Conservation (phyloP, 2,888 invertebrate genomes). For the Lucinisca nassula region DNA sequence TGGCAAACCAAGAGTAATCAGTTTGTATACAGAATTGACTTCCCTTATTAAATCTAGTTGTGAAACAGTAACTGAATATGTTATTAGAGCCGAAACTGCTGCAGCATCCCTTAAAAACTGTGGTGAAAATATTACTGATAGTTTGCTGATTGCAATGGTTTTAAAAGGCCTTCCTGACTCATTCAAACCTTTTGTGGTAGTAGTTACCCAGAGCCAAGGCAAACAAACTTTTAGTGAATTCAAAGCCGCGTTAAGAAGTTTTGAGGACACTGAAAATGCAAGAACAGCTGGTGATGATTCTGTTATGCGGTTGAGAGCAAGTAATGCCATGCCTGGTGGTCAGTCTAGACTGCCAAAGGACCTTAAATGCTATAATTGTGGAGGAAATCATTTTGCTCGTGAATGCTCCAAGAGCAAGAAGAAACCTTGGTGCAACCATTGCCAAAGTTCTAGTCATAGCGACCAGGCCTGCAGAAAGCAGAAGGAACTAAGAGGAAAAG, state of each 20-base stretch:
- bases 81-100: too few species aligned
- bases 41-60: slow-evolving; percentile 36
- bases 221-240: slow-evolving; percentile 39
- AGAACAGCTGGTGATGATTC: slow-evolving; percentile 22
- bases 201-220: slow-evolving; percentile 39
- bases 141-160: slow-evolving; percentile 65
- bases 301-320: slow-evolving; percentile 1
- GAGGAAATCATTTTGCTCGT: too few species aligned
- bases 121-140: too few species aligned
- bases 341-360: slow-evolving; percentile 1
- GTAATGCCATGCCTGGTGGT: background rate
- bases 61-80: slow-evolving; percentile 60
- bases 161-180: slow-evolving; percentile 56
- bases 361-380: background rate
- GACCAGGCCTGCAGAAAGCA: too few species aligned
- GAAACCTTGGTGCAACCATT: too few species aligned
- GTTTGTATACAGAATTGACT: slow-evolving; percentile 61
- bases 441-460: background rate
- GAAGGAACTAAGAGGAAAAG: too few species aligned
- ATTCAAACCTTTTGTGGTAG: slow-evolving; percentile 50
- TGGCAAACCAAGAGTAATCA: slow-evolving; percentile 61
- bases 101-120: too few species aligned
- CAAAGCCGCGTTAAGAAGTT: slow-evolving; percentile 46
- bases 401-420: background rate
- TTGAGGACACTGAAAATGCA: slow-evolving; percentile 47